Conservation (phyloP, 2,888 invertebrate species). For the Emmelina monodactyla region DNA sequence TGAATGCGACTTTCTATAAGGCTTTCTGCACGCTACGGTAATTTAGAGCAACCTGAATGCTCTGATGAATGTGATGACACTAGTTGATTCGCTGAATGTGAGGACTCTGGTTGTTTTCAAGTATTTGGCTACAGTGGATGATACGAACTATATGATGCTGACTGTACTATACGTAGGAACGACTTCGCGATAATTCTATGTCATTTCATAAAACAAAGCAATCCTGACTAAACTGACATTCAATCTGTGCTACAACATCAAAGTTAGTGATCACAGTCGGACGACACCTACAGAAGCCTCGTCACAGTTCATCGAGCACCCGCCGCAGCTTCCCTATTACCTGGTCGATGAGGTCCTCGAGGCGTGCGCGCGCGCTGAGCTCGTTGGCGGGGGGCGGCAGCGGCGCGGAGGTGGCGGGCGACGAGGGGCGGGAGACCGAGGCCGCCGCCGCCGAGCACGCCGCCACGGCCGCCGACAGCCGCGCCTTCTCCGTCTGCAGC, state of each 20-base stretch:
- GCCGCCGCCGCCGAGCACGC: slow-evolving; percentile 94
- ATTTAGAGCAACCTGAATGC: too few relatives aligned
- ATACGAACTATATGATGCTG: background rate
- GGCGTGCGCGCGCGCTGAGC: slow-evolving; percentile 80
- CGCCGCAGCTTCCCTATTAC: slow-evolving; percentile 53
- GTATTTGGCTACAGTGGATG: background rate
- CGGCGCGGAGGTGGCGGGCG: slow-evolving; percentile 85
- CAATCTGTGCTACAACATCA: background rate
- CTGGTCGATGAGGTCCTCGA: slow-evolving; percentile 94
- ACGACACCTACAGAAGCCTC: background rate
- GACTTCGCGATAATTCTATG: background rate
- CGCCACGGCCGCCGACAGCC: slow-evolving; percentile 86
- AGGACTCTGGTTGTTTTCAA: too few relatives aligned
- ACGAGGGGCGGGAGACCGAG: slow-evolving; percentile 88
- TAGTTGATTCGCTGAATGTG: too few relatives aligned
- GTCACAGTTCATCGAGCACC: background rate
- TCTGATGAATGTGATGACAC: too few relatives aligned
- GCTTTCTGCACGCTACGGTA: too few relatives aligned
- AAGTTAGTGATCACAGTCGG: background rate
- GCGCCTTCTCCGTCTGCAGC: slow-evolving; percentile 86
- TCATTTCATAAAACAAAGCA: background rate
- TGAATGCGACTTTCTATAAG: too few relatives aligned
- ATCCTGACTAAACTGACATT: too few relatives aligned
- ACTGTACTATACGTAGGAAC: background rate
- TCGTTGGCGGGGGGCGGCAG: slow-evolving; percentile 87